Conservation (phyloP, 1,140 invertebrate genomes). For the Eriocheir sinensis region DNA sequence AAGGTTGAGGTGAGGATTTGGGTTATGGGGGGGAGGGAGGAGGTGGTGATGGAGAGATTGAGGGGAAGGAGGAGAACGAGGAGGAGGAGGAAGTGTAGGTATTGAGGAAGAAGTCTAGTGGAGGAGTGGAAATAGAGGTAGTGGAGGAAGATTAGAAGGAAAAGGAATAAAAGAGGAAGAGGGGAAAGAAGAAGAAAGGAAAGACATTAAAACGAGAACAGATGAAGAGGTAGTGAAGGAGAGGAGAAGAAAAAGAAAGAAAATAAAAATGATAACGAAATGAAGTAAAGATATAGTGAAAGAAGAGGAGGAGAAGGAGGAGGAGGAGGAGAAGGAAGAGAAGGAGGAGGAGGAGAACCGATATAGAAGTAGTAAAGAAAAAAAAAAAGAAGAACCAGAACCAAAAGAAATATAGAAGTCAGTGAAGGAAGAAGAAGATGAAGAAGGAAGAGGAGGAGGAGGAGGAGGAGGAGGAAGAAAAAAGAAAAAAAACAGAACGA, state of each 20-base stretch:
- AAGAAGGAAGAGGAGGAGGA: too few species aligned
- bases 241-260: too few species aligned
- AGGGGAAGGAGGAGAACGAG: background rate
- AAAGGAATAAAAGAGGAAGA: background rate
- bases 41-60: background rate
- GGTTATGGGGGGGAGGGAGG: background rate
- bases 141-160: background rate
- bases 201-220: too few species aligned
- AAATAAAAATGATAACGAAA: too few species aligned
- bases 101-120: background rate
- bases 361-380: background rate
- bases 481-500: background rate
- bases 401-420: too few species aligned
- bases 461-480: background rate
- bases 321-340: background rate
- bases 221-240: background rate
- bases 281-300: background rate
- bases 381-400: background rate
- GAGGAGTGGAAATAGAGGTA: background rate
- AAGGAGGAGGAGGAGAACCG: background rate
- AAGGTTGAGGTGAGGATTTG: background rate
- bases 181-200: background rate
- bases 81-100: background rate
- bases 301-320: background rate
- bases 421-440: too few species aligned